Evolutionary conservation across 1,140 invertebrate genomes (phyloP), one percentile per base, ranked within the genome.

Genomic region (Acromyrmex echinatior): DNA sequence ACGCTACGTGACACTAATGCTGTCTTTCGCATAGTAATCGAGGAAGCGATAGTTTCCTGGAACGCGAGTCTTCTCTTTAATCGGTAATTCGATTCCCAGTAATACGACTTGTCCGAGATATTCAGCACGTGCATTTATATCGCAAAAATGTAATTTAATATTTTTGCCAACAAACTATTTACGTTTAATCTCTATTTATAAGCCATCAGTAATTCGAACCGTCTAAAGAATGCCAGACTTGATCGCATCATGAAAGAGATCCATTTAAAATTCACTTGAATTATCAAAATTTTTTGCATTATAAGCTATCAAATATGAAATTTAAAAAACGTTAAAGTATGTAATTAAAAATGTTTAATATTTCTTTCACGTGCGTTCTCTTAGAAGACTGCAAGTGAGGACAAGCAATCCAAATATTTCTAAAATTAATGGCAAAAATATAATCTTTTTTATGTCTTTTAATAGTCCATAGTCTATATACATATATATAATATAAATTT

Each of bases 11-110:
- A 81, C 79, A 81, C 51, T 81, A 73, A 81, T 81, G 66, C 35
- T 35, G 79, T 71, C 79, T 81, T 73, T 81, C 79, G 66, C 79
- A 81, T 81, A 73, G 66, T 73, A 81, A 81, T 81, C 66, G 79
- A 81, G 79, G 79, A 81, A 81, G 79, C 66, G 51, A 73, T 71
- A 81, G 66, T 81, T 73, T 81, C 79, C 66, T 58, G 66, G 66
- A 81, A 81, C 79, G 79, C 66, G 21, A 9, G 79, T 73, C 66
- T 81, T 81, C 79, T 58, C 51, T 25, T 81, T 81, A 71, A 81
- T 71, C 79, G 51, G 49, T 81, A 79, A 79, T 79, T 79, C 77
- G 77, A 66, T 62, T 66, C 77, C 18, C 62, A 35, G 62, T 79
- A 79, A 79, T 51, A 79, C 77, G 62, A 68, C 77, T 79, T 79